Conservation (phyloP, 2,113 vertebrate species). For the Ammodytes dubius region DNA sequence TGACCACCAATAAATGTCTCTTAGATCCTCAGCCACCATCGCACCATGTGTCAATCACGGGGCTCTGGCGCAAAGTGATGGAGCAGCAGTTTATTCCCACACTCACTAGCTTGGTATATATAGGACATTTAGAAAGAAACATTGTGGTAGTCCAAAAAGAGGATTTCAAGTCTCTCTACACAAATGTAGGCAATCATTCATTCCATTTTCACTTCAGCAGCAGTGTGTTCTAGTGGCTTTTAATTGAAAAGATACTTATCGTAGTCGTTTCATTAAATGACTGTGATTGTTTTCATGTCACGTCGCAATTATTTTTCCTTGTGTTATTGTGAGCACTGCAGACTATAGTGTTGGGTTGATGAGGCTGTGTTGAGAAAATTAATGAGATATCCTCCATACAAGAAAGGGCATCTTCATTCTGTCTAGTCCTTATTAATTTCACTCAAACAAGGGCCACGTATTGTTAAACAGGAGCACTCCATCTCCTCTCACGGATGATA, state of each 20-base stretch:
- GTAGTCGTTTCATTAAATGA: conserved; percentile 48
- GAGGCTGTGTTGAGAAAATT: conserved; percentile 49
- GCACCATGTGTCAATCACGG: conserved; percentile 43
- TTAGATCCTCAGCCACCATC: conserved; percentile 29
- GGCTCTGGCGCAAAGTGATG: neutral
- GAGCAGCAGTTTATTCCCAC: conserved; percentile 21
- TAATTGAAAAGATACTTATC: conserved; percentile 61
- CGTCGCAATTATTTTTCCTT: conserved; percentile 50
- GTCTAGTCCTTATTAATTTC: conserved; percentile 30
- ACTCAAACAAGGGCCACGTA: conserved; percentile 19
- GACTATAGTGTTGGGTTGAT: conserved; percentile 30
- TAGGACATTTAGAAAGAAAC: neutral
- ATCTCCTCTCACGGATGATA: conserved; percentile 11
- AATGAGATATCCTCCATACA: conserved; percentile 41
- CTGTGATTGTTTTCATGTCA: conserved; percentile 62
- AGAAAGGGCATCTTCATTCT: conserved; percentile 42
- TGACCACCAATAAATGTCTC: conserved; percentile 72
- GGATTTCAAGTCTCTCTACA: neutral
- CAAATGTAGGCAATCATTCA: conserved; percentile 24
- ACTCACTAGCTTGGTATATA: neutral
- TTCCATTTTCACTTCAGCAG: conserved; percentile 27
- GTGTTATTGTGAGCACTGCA: conserved; percentile 43
- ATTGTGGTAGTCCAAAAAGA: neutral
- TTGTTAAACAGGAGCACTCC: neutral
- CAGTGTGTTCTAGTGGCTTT: conserved; percentile 28